Evolutionary conservation across 2,113 vertebrate genomes (phyloP), one percentile per base, ranked within the genome.

Genomic region (Rhizomys pruinosus): DNA sequence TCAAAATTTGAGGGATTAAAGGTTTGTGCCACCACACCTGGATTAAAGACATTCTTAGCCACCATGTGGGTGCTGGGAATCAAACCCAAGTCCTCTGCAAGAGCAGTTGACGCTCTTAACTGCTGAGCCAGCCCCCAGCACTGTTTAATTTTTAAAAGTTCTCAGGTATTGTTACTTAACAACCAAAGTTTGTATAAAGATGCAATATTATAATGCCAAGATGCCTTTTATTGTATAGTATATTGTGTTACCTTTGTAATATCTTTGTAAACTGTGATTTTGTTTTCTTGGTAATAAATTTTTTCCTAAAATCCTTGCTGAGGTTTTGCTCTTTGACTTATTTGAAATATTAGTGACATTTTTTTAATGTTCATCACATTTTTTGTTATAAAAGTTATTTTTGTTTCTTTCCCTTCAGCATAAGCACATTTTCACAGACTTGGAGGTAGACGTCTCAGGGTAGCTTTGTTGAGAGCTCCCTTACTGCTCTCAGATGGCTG

Each of bases 201-300:
- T 63, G 44, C 19, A 93, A 59, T 79, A 29, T 52, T 84, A 55
- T 92, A 87, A 84, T 92, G 84, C 84, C 13, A 84, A 87, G 29
- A 92, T 95, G 19, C 27, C 13, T 68, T 95, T 77, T 89, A 85
- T 96, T 96, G 92, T 96, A 96, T 52, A 92, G 55, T 93, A 84
- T 95, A 92, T 95, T 96, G 92, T 95, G 84, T 96, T 88, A 59
- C 29, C 44, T 93, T 95, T 95, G 95, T 94, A 95, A 94, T 97
- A 91, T 91, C 82, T 92, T 95, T 95, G 88, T 96, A 94, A 92
- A 95, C 34, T 95, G 34, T 94, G 84, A 94, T 76, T 84, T 94
- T 93, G n/a, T 93, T 93, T 93, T 79, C 68, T 92, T 94, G 57
- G n/a, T 55, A 97, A 96, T 96, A 97, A 96, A 97, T 94, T 52